phyloP scores from a whole-genome alignment of 2,888 invertebrate genomes.

The Steinernema scapterisci region DNA sequence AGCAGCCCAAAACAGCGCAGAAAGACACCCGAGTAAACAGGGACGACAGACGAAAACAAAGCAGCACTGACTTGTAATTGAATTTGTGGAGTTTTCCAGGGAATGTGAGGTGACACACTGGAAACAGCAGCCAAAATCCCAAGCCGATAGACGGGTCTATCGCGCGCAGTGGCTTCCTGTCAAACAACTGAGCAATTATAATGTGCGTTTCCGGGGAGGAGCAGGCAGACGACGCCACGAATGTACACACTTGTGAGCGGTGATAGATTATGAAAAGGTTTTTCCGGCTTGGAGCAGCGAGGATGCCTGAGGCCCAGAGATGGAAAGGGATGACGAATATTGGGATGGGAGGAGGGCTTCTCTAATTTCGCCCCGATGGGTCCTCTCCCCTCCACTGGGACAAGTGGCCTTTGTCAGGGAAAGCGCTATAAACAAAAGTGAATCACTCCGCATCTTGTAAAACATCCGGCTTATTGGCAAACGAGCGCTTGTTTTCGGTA shows the following conservation, averaged over 20 bases:
- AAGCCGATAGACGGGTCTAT: too few relatives aligned
- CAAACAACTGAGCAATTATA: slow-evolving; percentile 10
- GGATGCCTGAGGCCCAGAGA: neutral
- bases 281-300: neutral
- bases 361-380: too few relatives aligned
- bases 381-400: too few relatives aligned
- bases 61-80: slow-evolving; percentile 10
- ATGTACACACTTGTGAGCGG: slow-evolving; percentile 11
- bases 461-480: too few relatives aligned
- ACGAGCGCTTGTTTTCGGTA: neutral
- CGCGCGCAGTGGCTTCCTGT: neutral
- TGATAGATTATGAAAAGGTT: slow-evolving; percentile 18
- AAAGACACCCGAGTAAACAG: neutral
- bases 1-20: neutral
- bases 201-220: slow-evolving; percentile 25
- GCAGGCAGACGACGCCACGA: neutral
- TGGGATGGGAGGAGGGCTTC: too few relatives aligned
- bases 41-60: slow-evolving; percentile 16
- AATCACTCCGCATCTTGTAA: too few relatives aligned
- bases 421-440: too few relatives aligned
- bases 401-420: too few relatives aligned
- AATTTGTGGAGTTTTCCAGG: slow-evolving; percentile 1
- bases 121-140: neutral
- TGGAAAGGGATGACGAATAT: too few relatives aligned
- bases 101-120: neutral